Base-by-base conservation (phyloP, 2,888 invertebrate species). In the Patella pellucida region DNA sequence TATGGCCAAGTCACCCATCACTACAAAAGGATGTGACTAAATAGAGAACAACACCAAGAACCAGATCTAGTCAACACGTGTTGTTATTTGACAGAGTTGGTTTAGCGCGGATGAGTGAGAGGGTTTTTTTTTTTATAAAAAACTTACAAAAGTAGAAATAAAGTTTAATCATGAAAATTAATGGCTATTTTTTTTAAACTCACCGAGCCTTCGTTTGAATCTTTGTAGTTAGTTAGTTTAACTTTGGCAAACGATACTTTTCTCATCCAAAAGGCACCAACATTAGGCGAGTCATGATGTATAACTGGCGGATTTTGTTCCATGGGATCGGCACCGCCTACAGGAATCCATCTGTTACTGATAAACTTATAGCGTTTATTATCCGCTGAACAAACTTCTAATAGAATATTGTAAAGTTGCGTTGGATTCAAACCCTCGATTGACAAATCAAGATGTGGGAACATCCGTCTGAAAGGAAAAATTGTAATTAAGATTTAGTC, bases 141-240 rank as follows among this genome's bases (percentile, higher is more conserved):
- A 41, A 9, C 41, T 9, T 41, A 41, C 41, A 9, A 9, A 9
- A 41, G 9, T 41, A 41, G 41, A 41, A 41, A 41, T 4, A 41
- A 41, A 5, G 41, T 41, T 41, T 7, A 41, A 41, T 3, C 41
- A 41, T 41, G 3, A 41, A 41, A 41, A 41, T 41, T 7, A 41
- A 41, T 41, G 41, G 41, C 41, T 41, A 41, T 9, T 9, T 41
- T 41, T 41, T 7, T 41, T 41, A 41, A 41, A 41, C 83, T 85
- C 80, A 88, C 88, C 74, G 82, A 85, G 27, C 84, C 85, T 16
- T 85, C 84, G 7, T 80, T 71, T 41, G 79, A 80, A 52, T 83
- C 85, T 72, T 84, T 85, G 81, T 91, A 91, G 84, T 92, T 92
- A 71, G 92, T 91, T 62, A 92, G 86, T 77, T 92, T 91, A 41